Evolutionary conservation across 2,888 invertebrate genomes (phyloP), one percentile per base, ranked within the genome.

Genomic region (Stenotaenia linearis): DNA sequence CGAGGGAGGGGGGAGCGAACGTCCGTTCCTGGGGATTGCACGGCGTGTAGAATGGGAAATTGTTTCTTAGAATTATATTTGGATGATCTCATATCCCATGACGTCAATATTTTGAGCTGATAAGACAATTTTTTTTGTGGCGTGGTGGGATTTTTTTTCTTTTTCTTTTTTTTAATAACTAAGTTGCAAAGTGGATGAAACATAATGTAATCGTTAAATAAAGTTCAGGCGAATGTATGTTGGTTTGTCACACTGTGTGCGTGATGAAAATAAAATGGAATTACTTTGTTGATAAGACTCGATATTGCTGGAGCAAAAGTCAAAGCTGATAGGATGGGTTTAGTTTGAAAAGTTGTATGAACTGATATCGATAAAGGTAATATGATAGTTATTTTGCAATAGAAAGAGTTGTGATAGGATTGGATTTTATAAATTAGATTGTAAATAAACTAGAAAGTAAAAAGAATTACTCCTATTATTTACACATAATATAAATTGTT

Each of bases 81-180:
- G 25, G 69, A 28, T 69, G 69, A 69, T 69, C 69, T 69, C 69
- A 69, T 69, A 69, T 69, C 69, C 69, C 69, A 15, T 69, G 28
- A 69, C 69, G 69, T 69, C 69, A 69, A 69, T 69, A 69, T 69
- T 69, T 28, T 23, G 25, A 28, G 50, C 50, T 25, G 69, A 69
- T 69, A 69, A 69, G 35, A 75, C 69, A 50, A 21, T 50, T 50
- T 50, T 50, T 18, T 18, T 7, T n/a, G 7, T 7, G 21, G 50
- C 40, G n/a, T 69, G 28, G 30, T 75, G 76, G 76, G 35, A 32
- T 21, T 28, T 21, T 21, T 28, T 30, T 30, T 74, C 18, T 45
- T 45, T 15, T 45, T 45, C 12, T 45, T 7, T 18, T 45, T 12
- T 12, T n/a, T 12, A 5, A 3, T 12, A 12, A 3, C 3, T 12